Evolutionary conservation across 2,888 invertebrate genomes (phyloP).

Genomic region (Spisula solida): DNA sequence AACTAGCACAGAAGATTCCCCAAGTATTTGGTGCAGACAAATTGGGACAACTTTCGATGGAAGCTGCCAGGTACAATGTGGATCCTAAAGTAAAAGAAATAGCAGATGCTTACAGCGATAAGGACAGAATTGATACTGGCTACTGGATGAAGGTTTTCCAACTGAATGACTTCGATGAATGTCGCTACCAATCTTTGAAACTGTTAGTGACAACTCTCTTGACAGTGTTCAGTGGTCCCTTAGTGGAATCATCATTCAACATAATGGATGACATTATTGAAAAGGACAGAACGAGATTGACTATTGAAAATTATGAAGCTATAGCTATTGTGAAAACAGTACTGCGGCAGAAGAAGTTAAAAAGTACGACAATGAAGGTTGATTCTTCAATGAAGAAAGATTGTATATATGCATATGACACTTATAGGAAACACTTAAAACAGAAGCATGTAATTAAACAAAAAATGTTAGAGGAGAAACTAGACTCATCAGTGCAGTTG

Average conservation of each 20-base stretch:
- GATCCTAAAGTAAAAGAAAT: background rate
- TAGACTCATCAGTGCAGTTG: constrained; percentile 22
- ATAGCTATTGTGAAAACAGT: constrained; percentile 48
- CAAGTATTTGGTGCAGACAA: constrained; percentile 17
- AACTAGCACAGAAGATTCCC: background rate
- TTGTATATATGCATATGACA: constrained; percentile 42
- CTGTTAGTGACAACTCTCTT: constrained; percentile 29
- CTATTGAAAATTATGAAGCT: constrained; percentile 55
- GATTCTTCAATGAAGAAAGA: constrained; percentile 25
- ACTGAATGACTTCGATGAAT: constrained; percentile 29
- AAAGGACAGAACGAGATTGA: constrained; percentile 40
- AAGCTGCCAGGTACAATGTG: constrained; percentile 11
- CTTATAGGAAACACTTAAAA: constrained; percentile 32
- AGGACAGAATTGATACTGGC: constrained; percentile 36
- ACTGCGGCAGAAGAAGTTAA: constrained; percentile 36
- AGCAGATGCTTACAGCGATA: background rate
- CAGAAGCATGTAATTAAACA: too few relatives aligned
- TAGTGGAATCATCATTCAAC: constrained; percentile 43
- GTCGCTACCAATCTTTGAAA: constrained; percentile 42
- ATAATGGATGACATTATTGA: constrained; percentile 57
- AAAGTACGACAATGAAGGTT: constrained; percentile 31
- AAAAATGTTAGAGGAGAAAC: too few relatives aligned
- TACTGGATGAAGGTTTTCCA: constrained; percentile 44
- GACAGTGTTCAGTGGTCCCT: constrained; percentile 50
- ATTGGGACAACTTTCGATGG: constrained; percentile 9